phyloP scores from a whole-genome alignment of 2,797 vertebrate species.

The Tenualosa thibaudeaui region DNA sequence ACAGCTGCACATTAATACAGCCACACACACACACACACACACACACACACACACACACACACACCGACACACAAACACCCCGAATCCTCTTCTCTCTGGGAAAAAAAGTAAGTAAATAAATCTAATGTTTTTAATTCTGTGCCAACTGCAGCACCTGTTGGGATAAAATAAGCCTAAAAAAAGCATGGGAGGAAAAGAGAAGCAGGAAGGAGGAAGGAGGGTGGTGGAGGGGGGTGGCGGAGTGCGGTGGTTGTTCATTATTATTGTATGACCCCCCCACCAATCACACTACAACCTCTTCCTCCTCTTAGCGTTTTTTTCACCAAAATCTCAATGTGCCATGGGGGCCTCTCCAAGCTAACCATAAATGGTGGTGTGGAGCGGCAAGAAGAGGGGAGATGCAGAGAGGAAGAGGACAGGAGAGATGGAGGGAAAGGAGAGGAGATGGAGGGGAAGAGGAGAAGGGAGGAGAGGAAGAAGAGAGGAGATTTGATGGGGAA shows the following conservation, averaged over 20 bases:
- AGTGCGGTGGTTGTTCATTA: no score
- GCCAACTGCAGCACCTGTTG: neutral
- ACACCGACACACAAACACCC: neutral
- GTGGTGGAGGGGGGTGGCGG: no score
- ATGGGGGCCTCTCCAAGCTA: neutral
- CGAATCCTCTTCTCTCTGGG: neutral
- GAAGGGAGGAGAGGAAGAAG: no score
- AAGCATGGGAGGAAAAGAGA: neutral
- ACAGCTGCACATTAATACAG: conserved; percentile 10
- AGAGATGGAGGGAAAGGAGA: no score
- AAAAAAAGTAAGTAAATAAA: neutral
- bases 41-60: neutral
- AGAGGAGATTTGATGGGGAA: no score
- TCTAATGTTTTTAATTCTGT: conserved; percentile 17
- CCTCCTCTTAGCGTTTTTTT: neutral
- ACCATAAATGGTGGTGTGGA: neutral
- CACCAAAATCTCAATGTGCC: neutral
- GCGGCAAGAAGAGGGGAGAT: no score
- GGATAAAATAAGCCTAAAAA: neutral
- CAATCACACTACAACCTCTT: neutral
- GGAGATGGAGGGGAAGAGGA: no score
- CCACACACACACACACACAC: neutral
- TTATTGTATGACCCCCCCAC: no score
- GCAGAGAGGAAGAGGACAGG: no score
- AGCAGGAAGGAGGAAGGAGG: neutral